Evolutionary conservation across 2,797 vertebrate species (phyloP).

Genomic region (Poecilia picta): DNA sequence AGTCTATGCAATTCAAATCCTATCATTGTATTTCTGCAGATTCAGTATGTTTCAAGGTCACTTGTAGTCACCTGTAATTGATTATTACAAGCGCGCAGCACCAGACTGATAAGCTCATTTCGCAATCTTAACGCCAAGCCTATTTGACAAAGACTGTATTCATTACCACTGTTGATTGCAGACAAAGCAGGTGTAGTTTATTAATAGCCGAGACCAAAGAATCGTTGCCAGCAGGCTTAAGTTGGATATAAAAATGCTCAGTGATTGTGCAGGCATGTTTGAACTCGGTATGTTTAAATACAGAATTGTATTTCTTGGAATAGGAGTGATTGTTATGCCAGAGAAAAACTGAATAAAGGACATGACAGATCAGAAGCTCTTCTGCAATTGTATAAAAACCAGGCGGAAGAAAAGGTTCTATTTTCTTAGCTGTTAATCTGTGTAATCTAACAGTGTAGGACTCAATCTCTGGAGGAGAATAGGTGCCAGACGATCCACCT

Average conservation of each 20-base stretch:
- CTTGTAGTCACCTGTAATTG: constrained; percentile 74
- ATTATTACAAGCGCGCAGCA: constrained; percentile 74
- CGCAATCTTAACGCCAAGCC: constrained; percentile 58
- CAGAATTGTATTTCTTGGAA: constrained; percentile 31
- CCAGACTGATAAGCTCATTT: constrained; percentile 71
- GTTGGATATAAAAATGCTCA: constrained; percentile 25
- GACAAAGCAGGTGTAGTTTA: constrained; percentile 43
- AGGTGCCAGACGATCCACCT: constrained; percentile 50
- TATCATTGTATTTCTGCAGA: constrained; percentile 71
- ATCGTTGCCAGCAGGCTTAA: constrained; percentile 40
- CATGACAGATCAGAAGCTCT: constrained; percentile 42
- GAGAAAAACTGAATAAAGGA: constrained; percentile 22
- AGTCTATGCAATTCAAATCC: constrained; percentile 73
- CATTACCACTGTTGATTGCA: constrained; percentile 49
- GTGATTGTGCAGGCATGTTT: constrained; percentile 30
- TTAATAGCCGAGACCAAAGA: constrained; percentile 40
- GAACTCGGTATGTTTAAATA: constrained; percentile 3
- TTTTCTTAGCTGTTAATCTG: constrained; percentile 46
- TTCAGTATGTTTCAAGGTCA: constrained; percentile 77
- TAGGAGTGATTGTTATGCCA: constrained; percentile 22
- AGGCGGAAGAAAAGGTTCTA: constrained; percentile 24
- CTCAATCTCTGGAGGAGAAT: constrained; percentile 52
- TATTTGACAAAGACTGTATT: constrained; percentile 62
- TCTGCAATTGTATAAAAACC: constrained; percentile 29
- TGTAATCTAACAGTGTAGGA: constrained; percentile 47